Base-by-base conservation (phyloP, 2,113 vertebrate species). In the Echinops telfairi region DNA sequence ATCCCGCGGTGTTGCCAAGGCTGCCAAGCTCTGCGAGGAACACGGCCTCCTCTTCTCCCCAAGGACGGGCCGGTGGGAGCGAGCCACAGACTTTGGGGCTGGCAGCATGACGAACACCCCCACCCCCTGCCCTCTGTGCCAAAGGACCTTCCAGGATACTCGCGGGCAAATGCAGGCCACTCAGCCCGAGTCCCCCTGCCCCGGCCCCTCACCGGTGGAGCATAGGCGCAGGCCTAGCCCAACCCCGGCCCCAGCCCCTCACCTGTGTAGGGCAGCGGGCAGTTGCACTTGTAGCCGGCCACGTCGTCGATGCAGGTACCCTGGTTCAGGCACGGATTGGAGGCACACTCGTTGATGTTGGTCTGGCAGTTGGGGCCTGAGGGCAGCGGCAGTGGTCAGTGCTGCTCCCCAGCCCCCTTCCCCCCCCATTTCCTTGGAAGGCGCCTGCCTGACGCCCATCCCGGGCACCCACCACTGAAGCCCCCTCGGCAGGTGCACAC, bases 311-410 rank as follows among this genome's bases (percentile, higher is more conserved):
- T 99, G 96, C 99, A 99, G 0, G 98, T 99, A 84, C 99, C 99
- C 95, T 99, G 99, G 97, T 99, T 99, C 92, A 99, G 98, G 97
- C 99, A 99, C 0, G 99, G 99, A 97, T 99, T 99, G 96, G 99
- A 99, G 0, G 99, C 99, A 1, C 99, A 99, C 86, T 99, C 99
- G 0, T 99, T 99, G 97, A 99, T 99, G 93, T 99, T 99, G 92
- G 98, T 99, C 97, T 99, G 99, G 95, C 99, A 99, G 98, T 99
- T 99, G 92, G 99, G 99, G 58, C 99, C 99, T 99, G 89, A 0
- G 25, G 77, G 27, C 29, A 10, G 64, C 15, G 83, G 2, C 0
- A 11, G 29, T 3, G 0, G 75, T 38, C 29, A 10, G 33, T 0
- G 12, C 75, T 58, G 20, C 20, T 29, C 80, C 87, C 16, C 17